Base-by-base conservation (phyloP, 2,113 vertebrate species). In the Myotis yumanensis region DNA sequence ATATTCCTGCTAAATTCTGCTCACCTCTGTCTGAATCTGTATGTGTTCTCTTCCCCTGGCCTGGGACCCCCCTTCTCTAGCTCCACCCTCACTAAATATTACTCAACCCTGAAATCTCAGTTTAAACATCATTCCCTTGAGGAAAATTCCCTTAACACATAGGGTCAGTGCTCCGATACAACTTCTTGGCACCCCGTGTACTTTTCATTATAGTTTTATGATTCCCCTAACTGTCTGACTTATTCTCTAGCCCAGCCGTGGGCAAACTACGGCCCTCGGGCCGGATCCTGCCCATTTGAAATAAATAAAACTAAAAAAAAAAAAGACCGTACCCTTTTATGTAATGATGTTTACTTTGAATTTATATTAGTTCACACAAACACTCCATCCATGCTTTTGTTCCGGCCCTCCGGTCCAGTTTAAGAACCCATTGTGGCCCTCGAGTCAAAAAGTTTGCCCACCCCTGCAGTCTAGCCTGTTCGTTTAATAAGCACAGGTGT, bases 131-230 rank as follows among this genome's bases (percentile, higher is more conserved):
- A n/a, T 5, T 72, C 28, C 5, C 46, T 62, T 30, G 32, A 82
- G 52, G 69, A 75, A 62, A 85, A 11, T 2, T 9, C 35, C 20
- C 37, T 30, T 3, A 2, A 37, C 1, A 7, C 12, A 11, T n/a
- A 51, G 25, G 11, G 7, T 40, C 11, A 9, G 3, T 28, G 40
- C 12, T n/a, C 12, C 0, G 4, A n/a, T 32, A 9, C 11, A 3
- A 20, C 75, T 75, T 75, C 84, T 72, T 30, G 40, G 12, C 32
- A 2, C 4, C 30, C 30, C 40, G 43, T 48, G 7, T 0, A 25
- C 18, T 52, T 73, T 54, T 75, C 23, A 5, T 30, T 25, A 7
- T 22, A 11, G 5, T 71, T 46, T 30, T 16, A 8, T 62, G 15
- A 16, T 15, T 79, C 57, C 32, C 18, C 10, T 35, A 7, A 37